Conservation (phyloP, 35 echinoderm and acorn worm species). For the Apostichopus japonicus region DNA sequence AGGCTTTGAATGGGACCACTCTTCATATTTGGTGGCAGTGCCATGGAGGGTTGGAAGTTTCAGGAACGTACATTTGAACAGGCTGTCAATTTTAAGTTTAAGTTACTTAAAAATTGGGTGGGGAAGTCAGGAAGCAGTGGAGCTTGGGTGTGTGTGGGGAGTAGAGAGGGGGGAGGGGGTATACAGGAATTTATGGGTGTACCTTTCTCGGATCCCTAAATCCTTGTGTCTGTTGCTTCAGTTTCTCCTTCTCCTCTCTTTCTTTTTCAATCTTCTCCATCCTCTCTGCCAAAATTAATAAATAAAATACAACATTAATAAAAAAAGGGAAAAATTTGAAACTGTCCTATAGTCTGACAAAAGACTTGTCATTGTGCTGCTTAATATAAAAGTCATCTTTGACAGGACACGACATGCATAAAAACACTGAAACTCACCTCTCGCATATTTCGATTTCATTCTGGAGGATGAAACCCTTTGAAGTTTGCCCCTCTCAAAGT, state of each 20-base stretch:
- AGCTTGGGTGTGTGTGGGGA: neutral
- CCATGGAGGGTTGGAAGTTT: no score
- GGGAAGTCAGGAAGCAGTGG: no score
- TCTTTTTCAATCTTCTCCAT: constrained; percentile 55
- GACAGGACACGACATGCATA: neutral
- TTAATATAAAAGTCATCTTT: no score
- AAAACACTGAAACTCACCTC: constrained; percentile 38
- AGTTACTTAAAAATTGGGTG: no score
- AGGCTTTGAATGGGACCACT: no score
- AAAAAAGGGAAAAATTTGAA: neutral
- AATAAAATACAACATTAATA: neutral
- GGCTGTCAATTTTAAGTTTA: no score
- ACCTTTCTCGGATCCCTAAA: constrained; percentile 64
- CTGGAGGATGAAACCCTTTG: constrained; percentile 37
- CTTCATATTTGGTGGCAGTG: no score
- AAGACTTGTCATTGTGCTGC: neutral
- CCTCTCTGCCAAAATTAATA: constrained; percentile 17
- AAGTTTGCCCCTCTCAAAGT: constrained; percentile 41
- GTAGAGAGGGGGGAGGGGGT: neutral
- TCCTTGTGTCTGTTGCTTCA: constrained; percentile 29
- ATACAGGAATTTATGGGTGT: no score
- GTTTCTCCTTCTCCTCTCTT: constrained; percentile 37
- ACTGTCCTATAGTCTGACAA: neutral
- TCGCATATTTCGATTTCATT: constrained; percentile 70
- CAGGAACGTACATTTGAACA: no score